A percentile compares a stretch with the other conserved stretches of the same genome.
These are phyloP conservation scores for Nebria brevicollis DNA, from an alignment of 2,888 invertebrate genomes.

Conservation along the genomic window DNA sequence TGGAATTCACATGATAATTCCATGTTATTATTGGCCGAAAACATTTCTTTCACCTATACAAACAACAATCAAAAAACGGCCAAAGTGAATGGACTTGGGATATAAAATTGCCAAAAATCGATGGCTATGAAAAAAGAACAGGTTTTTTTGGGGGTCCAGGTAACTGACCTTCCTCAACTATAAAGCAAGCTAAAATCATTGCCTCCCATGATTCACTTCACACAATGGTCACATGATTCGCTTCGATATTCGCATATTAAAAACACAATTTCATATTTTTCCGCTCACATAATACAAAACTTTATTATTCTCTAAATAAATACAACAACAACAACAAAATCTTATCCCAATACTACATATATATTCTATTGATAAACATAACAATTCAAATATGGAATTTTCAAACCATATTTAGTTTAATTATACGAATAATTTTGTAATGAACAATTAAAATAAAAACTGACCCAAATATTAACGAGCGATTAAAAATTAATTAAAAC, in stretches of 20 bases:
- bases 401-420: background rate
- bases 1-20: background rate
- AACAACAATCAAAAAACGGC: background rate
- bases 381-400: no score
- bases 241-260: background rate
- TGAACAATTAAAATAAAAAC: background rate
- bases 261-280: background rate
- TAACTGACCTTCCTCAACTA: constrained; percentile 29
- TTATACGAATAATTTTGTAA: background rate
- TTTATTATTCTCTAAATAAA: background rate
- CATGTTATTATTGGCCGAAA: background rate
- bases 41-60: background rate
- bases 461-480: background rate
- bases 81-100: background rate
- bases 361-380: no score
- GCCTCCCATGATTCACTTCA: background rate
- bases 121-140: constrained; percentile 14
- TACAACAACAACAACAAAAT: background rate
- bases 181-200: background rate
- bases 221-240: background rate
- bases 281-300: background rate
- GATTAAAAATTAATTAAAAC: background rate
- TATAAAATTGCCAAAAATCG: constrained; percentile 16
- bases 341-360: no score
- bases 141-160: constrained; percentile 25